Evolutionary conservation across 2,888 invertebrate genomes (phyloP), one percentile per base, ranked within the genome.

Genomic region (Drosophila seclusa): DNA sequence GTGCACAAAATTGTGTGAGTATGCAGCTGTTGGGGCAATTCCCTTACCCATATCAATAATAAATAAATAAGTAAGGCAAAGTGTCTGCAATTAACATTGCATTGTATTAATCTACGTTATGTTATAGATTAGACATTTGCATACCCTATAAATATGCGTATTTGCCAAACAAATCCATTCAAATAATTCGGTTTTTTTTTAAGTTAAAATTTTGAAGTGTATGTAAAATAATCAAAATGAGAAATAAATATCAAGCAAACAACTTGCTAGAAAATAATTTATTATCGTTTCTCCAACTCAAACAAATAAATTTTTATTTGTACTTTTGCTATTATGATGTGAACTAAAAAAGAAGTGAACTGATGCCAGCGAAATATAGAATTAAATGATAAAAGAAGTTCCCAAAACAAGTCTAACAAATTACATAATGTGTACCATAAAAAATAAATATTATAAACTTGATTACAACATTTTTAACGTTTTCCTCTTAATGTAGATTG

Each of bases 1-100:
- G 91, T 92, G 79, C 90, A 91, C 79, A 92, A 85, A 80, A 84
- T 92, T 68, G 92, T 91, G 93, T 93, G 90, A 92, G 93, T 92
- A 82, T 64, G 54, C 60, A 40, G 29, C 66, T 24, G 27, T 59
- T 59, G 52, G 40, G 6, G 13, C 50, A 27, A 10, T 8, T 21
- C 11, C 11, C 27, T 64, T 48, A 21, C 45, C 36, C 63, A 49
- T 65, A 68, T 82, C 53, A 78, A 74, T 75, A 68, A 87, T 87
- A 67, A 24, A 79, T 74, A 73, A 76, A 73, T 78, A 78, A 89
- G 40, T 72, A 66, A 63, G 31, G 60, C 42, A 42, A 55, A 76
- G 53, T 36, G 42, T 49, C 40, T 48, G 73, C 82, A 89, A 84
- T 87, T 85, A 89, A 59, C 10, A 11, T 32, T 32, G 32, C 32